Conservation (phyloP, 2,113 vertebrate species). For the Triplophysa siluroides region DNA sequence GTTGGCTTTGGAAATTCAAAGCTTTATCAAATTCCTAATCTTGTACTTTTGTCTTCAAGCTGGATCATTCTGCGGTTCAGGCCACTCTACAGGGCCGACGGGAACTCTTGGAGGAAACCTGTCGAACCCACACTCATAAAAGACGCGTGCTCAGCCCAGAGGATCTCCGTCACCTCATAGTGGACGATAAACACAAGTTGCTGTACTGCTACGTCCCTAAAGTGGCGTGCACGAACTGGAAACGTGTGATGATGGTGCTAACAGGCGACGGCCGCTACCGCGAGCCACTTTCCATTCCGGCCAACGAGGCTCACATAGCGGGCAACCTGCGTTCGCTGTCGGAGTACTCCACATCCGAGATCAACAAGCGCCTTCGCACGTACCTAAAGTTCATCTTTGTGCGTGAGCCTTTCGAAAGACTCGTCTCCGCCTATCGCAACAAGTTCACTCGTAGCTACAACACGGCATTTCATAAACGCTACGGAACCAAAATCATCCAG, state of each 20-base stretch:
- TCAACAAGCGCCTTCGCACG: constrained; percentile 86
- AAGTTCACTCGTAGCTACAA: constrained; percentile 93
- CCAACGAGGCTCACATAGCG: constrained; percentile 84
- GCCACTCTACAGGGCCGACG: constrained; percentile 80
- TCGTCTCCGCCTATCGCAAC: constrained; percentile 92
- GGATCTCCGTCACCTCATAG: constrained; percentile 91
- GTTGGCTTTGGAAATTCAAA: too few species aligned
- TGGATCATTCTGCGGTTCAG: constrained; percentile 70
- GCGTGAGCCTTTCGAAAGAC: constrained; percentile 90
- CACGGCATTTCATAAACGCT: constrained; percentile 89
- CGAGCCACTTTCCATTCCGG: constrained; percentile 85
- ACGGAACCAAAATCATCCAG: constrained; percentile 88
- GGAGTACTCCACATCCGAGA: constrained; percentile 82
- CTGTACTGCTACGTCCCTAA: constrained; percentile 99
- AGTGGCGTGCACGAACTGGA: constrained; percentile 97
- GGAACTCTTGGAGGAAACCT: constrained; percentile 79
- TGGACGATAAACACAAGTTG: constrained; percentile 86
- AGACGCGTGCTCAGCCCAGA: constrained; percentile 81
- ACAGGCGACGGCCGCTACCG: constrained; percentile 77
- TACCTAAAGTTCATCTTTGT: constrained; percentile 96
- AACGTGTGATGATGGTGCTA: constrained; percentile 91
- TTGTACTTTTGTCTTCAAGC: constrained; percentile 48
- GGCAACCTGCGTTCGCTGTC: constrained; percentile 87
- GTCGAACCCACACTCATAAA: constrained; percentile 82
- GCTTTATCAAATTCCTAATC: too few species aligned